Evolutionary conservation across 2,888 invertebrate species (phyloP).

Genomic region (Dyspetes luteomarginatus): DNA sequence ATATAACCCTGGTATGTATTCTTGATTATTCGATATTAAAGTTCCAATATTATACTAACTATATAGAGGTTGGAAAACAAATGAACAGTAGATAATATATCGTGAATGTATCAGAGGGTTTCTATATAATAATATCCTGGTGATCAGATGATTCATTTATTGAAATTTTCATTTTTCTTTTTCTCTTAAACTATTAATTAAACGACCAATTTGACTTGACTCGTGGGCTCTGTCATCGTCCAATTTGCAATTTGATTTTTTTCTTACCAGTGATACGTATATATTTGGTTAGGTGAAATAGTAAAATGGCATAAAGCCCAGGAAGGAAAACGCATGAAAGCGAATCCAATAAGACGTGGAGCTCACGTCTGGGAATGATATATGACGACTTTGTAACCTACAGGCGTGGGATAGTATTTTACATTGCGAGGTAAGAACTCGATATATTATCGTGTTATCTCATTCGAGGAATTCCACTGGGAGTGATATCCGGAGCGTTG

Average conservation of each 20-base stretch:
- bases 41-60: too few relatives aligned
- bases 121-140: too few relatives aligned
- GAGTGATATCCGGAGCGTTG: conserved; percentile 64
- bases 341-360: conserved; percentile 68
- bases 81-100: background rate
- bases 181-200: background rate
- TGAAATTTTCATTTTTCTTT: background rate
- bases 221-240: conserved; percentile 29
- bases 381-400: conserved; percentile 67
- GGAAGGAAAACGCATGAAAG: conserved; percentile 58
- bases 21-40: too few relatives aligned
- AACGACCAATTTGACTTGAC: conserved; percentile 23
- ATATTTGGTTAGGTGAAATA: conserved; percentile 31
- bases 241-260: conserved; percentile 69
- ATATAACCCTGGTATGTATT: too few relatives aligned
- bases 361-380: conserved; percentile 64
- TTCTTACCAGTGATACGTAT: conserved; percentile 5
- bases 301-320: conserved; percentile 60
- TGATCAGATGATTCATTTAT: background rate
- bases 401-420: conserved; percentile 71
- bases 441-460: conserved; percentile 75
- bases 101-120: background rate
- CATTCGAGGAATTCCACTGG: conserved; percentile 71
- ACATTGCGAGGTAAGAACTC: conserved; percentile 71
- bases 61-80: too few relatives aligned